phyloP scores from a whole-genome alignment of 1,140 invertebrate genomes.

The Euglossa dilemma region DNA sequence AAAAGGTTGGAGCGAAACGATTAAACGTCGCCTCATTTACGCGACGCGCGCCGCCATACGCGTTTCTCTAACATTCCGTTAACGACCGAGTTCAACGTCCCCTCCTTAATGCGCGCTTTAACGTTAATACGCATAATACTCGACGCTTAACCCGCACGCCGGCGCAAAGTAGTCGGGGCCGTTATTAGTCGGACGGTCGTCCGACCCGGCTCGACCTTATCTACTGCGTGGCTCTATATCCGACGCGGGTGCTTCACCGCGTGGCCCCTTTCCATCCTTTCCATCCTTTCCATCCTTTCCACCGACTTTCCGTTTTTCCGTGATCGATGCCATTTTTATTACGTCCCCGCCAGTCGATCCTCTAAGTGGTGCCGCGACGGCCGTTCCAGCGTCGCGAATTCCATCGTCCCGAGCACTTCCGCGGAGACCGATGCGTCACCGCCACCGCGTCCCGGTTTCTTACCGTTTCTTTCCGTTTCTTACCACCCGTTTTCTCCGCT shows the following conservation, averaged over 20 bases:
- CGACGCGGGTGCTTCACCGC: conserved; percentile 22
- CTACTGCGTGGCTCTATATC: conserved; percentile 18
- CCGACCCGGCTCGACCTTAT: conserved; percentile 32
- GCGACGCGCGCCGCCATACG: neutral
- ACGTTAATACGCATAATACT: conserved; percentile 29
- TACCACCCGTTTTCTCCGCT: too few relatives aligned
- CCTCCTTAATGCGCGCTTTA: conserved; percentile 26
- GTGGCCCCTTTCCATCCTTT: conserved; percentile 24
- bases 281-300: neutral
- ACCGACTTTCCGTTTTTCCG: neutral
- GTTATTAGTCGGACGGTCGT: conserved; percentile 42
- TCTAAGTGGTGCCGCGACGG: neutral
- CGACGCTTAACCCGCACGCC: neutral
- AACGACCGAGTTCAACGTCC: conserved; percentile 23
- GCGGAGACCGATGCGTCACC: neutral
- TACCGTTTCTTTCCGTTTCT: too few relatives aligned
- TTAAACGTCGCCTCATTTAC: conserved; percentile 5
- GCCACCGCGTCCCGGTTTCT: too few relatives aligned
- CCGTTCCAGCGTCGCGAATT: neutral
- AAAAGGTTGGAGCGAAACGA: neutral
- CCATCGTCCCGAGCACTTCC: neutral
- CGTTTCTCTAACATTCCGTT: conserved; percentile 12
- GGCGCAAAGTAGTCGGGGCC: conserved; percentile 17
- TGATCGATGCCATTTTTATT: conserved; percentile 38
- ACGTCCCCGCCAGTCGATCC: neutral